phyloP scores from a whole-genome alignment of 1,140 invertebrate genomes.

The Cydia fagiglandana region DNA sequence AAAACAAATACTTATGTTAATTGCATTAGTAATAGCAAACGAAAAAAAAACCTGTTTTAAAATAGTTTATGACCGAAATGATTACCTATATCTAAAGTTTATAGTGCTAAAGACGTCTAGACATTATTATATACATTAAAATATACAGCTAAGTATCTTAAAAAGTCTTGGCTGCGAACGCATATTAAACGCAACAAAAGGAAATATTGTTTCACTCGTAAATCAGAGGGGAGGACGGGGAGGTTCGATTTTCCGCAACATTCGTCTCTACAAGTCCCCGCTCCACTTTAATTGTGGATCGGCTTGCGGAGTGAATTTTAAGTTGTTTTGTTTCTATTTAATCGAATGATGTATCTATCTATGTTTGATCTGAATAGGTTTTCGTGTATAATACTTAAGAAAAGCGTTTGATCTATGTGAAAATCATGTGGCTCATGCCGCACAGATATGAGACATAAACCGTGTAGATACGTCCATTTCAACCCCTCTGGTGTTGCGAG shows the following conservation, averaged over 20 bases:
- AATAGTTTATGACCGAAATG: no score
- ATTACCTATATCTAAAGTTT: not conserved
- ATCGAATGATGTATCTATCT: slow-evolving; percentile 14
- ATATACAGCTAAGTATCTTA: slow-evolving; percentile 31
- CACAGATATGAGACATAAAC: no score
- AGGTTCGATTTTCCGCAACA: slow-evolving; percentile 77
- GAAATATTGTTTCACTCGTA: slow-evolving; percentile 51
- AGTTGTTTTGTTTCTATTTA: slow-evolving; percentile 20
- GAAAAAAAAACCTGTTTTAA: no score
- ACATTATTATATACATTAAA: slow-evolving; percentile 37
- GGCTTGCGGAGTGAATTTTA: slow-evolving; percentile 44
- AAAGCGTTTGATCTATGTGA: no score
- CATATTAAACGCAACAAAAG: slow-evolving; percentile 39
- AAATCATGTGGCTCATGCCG: no score
- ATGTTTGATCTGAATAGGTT: not conserved
- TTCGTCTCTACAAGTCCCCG: slow-evolving; percentile 72
- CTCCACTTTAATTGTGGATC: slow-evolving; percentile 74
- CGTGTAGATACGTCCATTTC: not conserved
- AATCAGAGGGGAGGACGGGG: slow-evolving; percentile 50
- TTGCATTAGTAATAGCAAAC: no score
- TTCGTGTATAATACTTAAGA: not conserved
- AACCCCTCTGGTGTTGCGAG: not conserved
- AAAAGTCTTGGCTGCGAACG: slow-evolving; percentile 31
- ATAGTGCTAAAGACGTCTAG: slow-evolving; percentile 36
- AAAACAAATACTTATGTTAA: no score